phyloP scores from a whole-genome alignment of 1,140 invertebrate species.

The Ladona fulva region DNA sequence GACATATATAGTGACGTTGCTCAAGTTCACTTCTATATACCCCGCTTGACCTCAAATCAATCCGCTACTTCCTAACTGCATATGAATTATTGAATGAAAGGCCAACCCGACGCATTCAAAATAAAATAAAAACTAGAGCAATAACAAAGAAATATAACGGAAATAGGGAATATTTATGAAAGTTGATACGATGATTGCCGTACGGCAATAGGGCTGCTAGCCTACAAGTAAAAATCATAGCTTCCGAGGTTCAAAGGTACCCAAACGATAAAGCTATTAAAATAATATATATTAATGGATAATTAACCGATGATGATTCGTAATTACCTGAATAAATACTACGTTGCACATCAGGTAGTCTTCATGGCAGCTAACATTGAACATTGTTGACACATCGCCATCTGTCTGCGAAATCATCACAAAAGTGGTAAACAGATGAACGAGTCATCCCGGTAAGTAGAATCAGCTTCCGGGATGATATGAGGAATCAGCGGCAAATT shows the following conservation, averaged over 20 bases:
- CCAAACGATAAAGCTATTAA: too few relatives aligned
- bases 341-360: conserved; percentile 7
- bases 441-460: not conserved
- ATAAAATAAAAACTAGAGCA: too few relatives aligned
- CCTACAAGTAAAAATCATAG: too few relatives aligned
- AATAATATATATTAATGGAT: too few relatives aligned
- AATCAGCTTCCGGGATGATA: not conserved
- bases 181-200: too few relatives aligned
- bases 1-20: conserved; percentile 9
- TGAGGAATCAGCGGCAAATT: too few relatives aligned
- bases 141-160: too few relatives aligned
- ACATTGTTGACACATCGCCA: conserved; percentile 8
- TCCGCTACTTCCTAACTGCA: not conserved
- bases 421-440: conserved; percentile 7
- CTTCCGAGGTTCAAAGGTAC: too few relatives aligned
- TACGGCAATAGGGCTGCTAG: too few relatives aligned
- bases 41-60: conserved; percentile 1
- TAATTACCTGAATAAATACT: not conserved
- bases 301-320: not conserved
- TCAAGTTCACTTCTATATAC: not conserved
- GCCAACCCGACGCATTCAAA: not conserved
- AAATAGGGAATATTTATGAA: too few relatives aligned
- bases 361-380: conserved; percentile 5
- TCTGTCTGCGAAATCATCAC: conserved; percentile 4
- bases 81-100: not conserved